Percentiles rank a stretch among this genome's conserved stretches.
phyloP scores from a whole-genome alignment of 2,888 invertebrate species.

The Drosophila merina region DNA sequence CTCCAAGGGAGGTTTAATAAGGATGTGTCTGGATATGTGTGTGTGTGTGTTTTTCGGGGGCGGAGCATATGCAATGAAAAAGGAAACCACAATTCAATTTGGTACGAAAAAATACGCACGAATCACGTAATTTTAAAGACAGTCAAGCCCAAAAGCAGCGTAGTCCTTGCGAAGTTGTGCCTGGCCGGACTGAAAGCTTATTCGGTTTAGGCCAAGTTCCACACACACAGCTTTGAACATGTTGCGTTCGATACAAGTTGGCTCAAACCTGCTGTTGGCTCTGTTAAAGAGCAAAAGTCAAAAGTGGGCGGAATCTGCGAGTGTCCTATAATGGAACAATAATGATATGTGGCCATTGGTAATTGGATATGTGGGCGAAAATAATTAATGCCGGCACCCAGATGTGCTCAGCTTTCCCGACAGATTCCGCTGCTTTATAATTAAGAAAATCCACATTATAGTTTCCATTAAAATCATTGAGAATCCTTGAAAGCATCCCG shows the following conservation, averaged over 20 bases:
- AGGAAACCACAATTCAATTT: slow-evolving; percentile 34
- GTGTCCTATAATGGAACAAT: slow-evolving; percentile 8
- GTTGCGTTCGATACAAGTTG: slow-evolving; percentile 55
- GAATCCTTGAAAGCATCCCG: slow-evolving; percentile 1
- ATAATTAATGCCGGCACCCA: slow-evolving; percentile 27
- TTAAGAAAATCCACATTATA: neutral
- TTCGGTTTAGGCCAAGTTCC: neutral
- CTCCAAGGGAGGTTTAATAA: slow-evolving; percentile 24
- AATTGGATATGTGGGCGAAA: slow-evolving; percentile 35
- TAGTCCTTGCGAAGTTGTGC: slow-evolving; percentile 5
- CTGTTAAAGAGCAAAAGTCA: slow-evolving; percentile 30
- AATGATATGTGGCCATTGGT: slow-evolving; percentile 36
- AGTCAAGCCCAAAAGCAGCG: slow-evolving; percentile 3
- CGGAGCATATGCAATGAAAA: slow-evolving; percentile 27
- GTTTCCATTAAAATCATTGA: slow-evolving; percentile 4
- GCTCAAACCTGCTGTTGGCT: slow-evolving; percentile 23
- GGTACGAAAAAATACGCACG: neutral
- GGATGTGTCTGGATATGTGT: slow-evolving; percentile 2
- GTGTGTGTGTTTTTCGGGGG: neutral
- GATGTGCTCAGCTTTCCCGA: neutral
- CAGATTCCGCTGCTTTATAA: slow-evolving; percentile 3
- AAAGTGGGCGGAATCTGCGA: slow-evolving; percentile 17
- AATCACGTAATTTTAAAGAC: neutral
- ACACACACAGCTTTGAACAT: neutral
- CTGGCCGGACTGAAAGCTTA: slow-evolving; percentile 44